Evolutionary conservation across 2,113 vertebrate genomes (phyloP), one percentile per base, ranked within the genome.

Genomic region (Alethe diademata): DNA sequence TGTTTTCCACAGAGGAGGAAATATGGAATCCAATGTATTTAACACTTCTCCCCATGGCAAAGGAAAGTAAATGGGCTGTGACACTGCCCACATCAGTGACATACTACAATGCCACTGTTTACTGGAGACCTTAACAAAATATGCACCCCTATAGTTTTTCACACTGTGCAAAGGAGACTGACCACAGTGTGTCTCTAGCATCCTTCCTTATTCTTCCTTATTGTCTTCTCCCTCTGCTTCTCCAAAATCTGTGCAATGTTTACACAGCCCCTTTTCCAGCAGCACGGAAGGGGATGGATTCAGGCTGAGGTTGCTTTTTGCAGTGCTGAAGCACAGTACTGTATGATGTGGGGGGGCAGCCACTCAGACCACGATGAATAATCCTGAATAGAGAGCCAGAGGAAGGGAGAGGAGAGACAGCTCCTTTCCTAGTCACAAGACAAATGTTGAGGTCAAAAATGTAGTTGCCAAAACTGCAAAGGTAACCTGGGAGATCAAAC

Each of bases 141-240:
- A 51, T 43, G 40, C 3, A 5, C 12, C 45, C 40, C 72, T 57
- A 5, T 5, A 19, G 22, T 9, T 57, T 58, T 54, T 35, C 53
- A 40, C 0, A 1, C n/a, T 75, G 31, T n/a, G 25, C 0, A 0
- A 54, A 6, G 11, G 26, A 31, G 17, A 8, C 62, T 19, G 35
- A 87, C 47, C 25, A 73, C 64, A 33, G 23, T 8, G 13, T 43
- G 35, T 29, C 47, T 86, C 33, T n/a, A 38, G 56, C 1, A 12
- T 19, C 69, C 33, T 54, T 58, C 43, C 40, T 38, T 38, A 38
- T 38, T 38, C 47, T 81, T 12, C 19, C 35, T 74, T 33, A 17
- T 54, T 84, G 33, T 61, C 47, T 61, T 14, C 47, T 61, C 35
- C 12, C 47, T 14, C 69, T 42, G 43, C 38, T 81, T 54, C 73